phyloP scores from a whole-genome alignment of 1,140 invertebrate genomes.

The Camponotus pennsylvanicus region DNA sequence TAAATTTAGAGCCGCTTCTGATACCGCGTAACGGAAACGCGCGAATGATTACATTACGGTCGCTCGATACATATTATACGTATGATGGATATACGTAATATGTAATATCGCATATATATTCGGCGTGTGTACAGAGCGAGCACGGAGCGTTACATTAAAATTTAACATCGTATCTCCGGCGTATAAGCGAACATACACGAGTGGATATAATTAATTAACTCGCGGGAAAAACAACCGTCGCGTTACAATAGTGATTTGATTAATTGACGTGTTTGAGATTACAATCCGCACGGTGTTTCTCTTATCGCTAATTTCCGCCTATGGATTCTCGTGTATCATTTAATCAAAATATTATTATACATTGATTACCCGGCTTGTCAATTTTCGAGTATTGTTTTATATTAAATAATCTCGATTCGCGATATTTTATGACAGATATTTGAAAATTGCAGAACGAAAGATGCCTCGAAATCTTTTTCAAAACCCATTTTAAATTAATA shows the following conservation, averaged over 20 bases:
- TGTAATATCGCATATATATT: not conserved
- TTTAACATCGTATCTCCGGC: not conserved
- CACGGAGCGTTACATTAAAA: not conserved
- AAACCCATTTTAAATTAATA: too few relatives aligned
- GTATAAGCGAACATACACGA: not conserved
- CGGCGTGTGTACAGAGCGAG: not conserved
- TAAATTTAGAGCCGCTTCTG: constrained; percentile 26
- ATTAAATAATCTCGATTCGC: too few relatives aligned
- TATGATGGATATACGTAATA: constrained; percentile 10
- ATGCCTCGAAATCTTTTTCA: too few relatives aligned
- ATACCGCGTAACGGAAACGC: constrained; percentile 15
- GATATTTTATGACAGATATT: too few relatives aligned
- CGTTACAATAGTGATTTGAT: not conserved
- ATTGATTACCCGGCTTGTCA: not conserved
- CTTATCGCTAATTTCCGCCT: not conserved
- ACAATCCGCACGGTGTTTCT: not conserved
- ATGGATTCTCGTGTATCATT: not conserved
- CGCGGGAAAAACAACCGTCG: constrained; percentile 31
- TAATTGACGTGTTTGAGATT: constrained; percentile 56
- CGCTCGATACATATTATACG: not conserved
- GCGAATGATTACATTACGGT: constrained; percentile 36
- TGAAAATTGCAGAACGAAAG: too few relatives aligned
- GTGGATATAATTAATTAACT: constrained; percentile 4
- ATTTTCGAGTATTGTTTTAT: not conserved
- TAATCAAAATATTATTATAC: not conserved